Evolutionary conservation across 1,140 invertebrate species (phyloP).

Genomic region (Kradibia gibbosae): DNA sequence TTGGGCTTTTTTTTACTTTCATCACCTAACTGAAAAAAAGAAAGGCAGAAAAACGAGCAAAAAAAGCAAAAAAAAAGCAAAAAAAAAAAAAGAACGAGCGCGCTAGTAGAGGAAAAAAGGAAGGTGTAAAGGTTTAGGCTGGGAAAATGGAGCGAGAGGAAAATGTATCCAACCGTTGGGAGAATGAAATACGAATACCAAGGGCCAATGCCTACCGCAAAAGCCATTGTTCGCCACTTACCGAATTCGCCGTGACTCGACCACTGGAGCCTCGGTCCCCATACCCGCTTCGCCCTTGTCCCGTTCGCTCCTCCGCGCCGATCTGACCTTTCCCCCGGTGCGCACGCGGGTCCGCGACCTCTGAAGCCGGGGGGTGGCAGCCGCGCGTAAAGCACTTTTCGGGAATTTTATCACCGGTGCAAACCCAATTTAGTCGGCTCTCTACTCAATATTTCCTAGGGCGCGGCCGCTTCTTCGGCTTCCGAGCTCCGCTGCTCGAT

Average conservation of each 20-base stretch:
- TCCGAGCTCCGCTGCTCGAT: not conserved
- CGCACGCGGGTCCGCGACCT: constrained; percentile 5
- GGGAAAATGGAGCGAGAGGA: constrained; percentile 57
- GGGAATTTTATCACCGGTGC: constrained; percentile 66
- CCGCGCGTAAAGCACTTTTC: constrained; percentile 69
- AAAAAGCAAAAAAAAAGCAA: too few relatives aligned
- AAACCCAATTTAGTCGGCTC: too few relatives aligned
- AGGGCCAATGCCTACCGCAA: constrained; percentile 68
- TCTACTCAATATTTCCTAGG: too few relatives aligned
- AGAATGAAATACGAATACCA: constrained; percentile 64
- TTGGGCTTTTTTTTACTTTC: constrained; percentile 24
- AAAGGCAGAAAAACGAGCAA: not conserved
- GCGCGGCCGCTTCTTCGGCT: not conserved
- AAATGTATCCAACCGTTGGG: constrained; percentile 62
- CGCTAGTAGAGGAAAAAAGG: not conserved
- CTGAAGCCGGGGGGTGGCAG: constrained; percentile 36
- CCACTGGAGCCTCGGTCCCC: constrained; percentile 52
- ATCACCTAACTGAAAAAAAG: constrained; percentile 35
- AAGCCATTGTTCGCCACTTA: constrained; percentile 72
- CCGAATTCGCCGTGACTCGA: constrained; percentile 67
- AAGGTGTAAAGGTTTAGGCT: constrained; percentile 3
- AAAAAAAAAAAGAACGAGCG: constrained; percentile 16
- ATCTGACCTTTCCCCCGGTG: not conserved
- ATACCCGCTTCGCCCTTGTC: constrained; percentile 37
- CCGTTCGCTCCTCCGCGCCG: not conserved